Evolutionary conservation across 92 coral and sea anemone genomes (phyloP), one percentile per base, ranked within the genome.

Genomic region (Meandrina meandrites): DNA sequence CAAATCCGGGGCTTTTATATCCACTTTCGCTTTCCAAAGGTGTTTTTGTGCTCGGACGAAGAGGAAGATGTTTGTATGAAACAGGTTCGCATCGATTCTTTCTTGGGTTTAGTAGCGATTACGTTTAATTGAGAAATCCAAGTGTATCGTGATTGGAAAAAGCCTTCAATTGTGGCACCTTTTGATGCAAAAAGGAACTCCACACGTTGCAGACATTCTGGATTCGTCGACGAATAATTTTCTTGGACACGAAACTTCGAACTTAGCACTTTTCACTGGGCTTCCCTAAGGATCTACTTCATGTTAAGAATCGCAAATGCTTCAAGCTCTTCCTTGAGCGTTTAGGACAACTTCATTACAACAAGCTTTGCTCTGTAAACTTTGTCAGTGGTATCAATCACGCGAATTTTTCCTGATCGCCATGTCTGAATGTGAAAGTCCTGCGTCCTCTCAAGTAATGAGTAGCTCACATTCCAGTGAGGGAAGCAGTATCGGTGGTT

Each of bases 381-480:
- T 37, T 31, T 10, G 28, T 10, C 21, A 5, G 13, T 35, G 36
- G 42, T 36, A 17, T 30, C 3, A 45, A 19, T 18, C n/a, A 7
- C 73, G 17, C 51, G 78, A 37, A 36, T 35, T 34, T 37, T 35
- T 35, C 2, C 45, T 40, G 4, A 34, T 34, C 27, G 78, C 48
- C 51, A 73, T 37, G 51, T 36, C 78, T 34, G 50, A 21, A 14
- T 19, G 27, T 11, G 78, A 16, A 36, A 77, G 88, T n/a, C 83
- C 68, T 24, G 45, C 77, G 47, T 12, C 86, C 8, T 48, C 86
- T 14, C 32, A 53, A 7, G 8, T 36, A n/a, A 40, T 84, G 81
- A 75, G 51, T 71, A 85, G 82, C 34, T 76, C 88, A 6, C 82
- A 85, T 16, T 85, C 88, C 1, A 76, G 76, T 19, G 82, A 62